phyloP scores from a whole-genome alignment of 2,888 invertebrate species.

The Apantesis nais region DNA sequence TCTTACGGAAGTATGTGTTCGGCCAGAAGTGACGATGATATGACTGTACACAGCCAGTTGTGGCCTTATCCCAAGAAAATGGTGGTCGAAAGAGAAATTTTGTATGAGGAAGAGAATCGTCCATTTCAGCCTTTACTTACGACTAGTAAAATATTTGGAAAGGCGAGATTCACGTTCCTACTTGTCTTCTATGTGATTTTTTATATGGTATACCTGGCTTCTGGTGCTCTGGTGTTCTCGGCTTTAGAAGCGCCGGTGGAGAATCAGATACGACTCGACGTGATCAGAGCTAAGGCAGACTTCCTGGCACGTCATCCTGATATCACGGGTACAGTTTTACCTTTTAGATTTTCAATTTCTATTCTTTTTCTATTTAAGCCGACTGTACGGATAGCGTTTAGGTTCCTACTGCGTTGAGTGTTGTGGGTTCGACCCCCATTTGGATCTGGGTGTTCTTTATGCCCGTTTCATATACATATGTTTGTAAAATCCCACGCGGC shows the following conservation, averaged over 20 bases:
- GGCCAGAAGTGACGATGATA: conserved; percentile 75
- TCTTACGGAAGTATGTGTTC: conserved; percentile 80
- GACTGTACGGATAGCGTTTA: too few relatives aligned
- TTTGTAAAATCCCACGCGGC: too few relatives aligned
- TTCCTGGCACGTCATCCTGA: conserved; percentile 86
- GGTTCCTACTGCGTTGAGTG: too few relatives aligned
- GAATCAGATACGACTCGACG: conserved; percentile 77
- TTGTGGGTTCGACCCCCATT: too few relatives aligned
- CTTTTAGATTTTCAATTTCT: too few relatives aligned
- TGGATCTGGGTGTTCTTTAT: too few relatives aligned
- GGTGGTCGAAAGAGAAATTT: conserved; percentile 71
- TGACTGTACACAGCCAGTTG: conserved; percentile 79
- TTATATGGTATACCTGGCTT: conserved; percentile 87
- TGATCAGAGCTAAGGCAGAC: conserved; percentile 81
- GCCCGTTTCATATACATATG: too few relatives aligned
- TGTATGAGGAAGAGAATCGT: conserved; percentile 78
- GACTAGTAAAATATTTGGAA: conserved; percentile 78
- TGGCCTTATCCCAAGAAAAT: conserved; percentile 78
- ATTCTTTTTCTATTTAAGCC: too few relatives aligned
- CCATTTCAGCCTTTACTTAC: conserved; percentile 77
- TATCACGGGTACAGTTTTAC: conserved; percentile 84
- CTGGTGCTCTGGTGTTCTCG: conserved; percentile 89
- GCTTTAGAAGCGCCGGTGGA: conserved; percentile 88
- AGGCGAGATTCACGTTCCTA: conserved; percentile 83
- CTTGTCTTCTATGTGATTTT: conserved; percentile 84